phyloP scores from a whole-genome alignment of 2,113 vertebrate genomes.

The Nothoprocta pentlandii region DNA sequence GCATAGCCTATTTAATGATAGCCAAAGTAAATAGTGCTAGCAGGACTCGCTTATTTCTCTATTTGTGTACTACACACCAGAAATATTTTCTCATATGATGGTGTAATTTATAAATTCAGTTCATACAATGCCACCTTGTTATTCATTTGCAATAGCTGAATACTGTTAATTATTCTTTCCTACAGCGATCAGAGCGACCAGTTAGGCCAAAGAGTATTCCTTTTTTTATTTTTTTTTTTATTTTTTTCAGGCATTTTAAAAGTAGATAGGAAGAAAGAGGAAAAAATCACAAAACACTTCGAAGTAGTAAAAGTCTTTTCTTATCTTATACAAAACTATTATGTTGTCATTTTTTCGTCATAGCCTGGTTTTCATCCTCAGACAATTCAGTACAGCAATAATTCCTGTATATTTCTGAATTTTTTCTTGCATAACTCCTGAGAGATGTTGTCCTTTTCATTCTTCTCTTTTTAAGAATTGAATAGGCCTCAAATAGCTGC shows the following conservation, averaged over 20 bases:
- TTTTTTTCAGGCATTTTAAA: neutral
- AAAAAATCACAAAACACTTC: neutral
- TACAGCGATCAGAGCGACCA: neutral
- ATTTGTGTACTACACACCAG: conserved; percentile 14
- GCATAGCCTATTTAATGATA: neutral
- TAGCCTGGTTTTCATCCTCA: neutral
- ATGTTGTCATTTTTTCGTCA: neutral
- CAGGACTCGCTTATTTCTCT: conserved; percentile 30
- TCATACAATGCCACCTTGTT: neutral
- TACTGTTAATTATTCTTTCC: neutral
- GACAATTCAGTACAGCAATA: neutral
- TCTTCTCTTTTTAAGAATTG: neutral
- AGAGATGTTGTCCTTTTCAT: neutral
- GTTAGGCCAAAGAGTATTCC: neutral
- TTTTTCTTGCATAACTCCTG: neutral
- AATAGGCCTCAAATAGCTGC: neutral
- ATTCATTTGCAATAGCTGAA: neutral
- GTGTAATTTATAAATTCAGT: neutral
- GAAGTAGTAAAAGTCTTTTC: neutral
- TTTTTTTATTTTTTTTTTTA: neutral
- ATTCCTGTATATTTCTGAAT: neutral
- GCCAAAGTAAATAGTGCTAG: conserved; percentile 60
- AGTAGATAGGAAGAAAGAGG: neutral
- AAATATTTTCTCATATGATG: neutral
- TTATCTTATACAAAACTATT: neutral